Evolutionary conservation across 2,888 invertebrate genomes (phyloP), one percentile per base, ranked within the genome.

Genomic region (Heliconius aoede): DNA sequence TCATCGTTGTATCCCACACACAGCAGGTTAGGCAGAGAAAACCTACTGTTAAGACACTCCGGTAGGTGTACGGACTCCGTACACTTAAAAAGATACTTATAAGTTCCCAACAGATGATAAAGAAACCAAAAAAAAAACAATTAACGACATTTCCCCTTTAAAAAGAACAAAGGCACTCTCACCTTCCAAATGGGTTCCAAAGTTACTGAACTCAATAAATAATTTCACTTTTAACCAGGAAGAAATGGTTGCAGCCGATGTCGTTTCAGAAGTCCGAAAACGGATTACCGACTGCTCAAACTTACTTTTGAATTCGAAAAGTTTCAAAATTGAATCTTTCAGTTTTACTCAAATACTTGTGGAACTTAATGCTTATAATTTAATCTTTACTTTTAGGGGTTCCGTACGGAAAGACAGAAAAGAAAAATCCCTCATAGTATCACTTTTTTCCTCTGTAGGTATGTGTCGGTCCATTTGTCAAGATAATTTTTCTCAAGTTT

Each of bases 291-390:
- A 73, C 75, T 74, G 75, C 73, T 74, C 78, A 73, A 84, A 85
- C 83, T 84, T 77, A 83, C 81, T 83, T 83, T 78, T 32, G 72
- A 80, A 82, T 82, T 83, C 78, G 73, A 62, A 82, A 79, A 85
- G 76, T 85, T 64, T 85, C 79, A 76, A 81, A 85, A 85, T 85
- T 80, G 80, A 85, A 84, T 83, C 79, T 80, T 82, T 82, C 81
- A 71, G 60, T 82, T 83, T 77, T 74, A 73, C 69, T 76, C 72
- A 67, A 74, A 71, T 71, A 60, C 15, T 64, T 64, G 64, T 36
- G 36, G 65, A 28, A 65, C 55, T 74, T 74, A 30, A 65, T 62
- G 55, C 15, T 58, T 69, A 21, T 69, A 3, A 28, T 46, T 28
- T 60, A 24, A 60, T 24, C 5, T 26, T 5, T 26, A 26, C 18